Base-by-base conservation (phyloP, 2,113 vertebrate genomes). In the Hypanus sabinus region DNA sequence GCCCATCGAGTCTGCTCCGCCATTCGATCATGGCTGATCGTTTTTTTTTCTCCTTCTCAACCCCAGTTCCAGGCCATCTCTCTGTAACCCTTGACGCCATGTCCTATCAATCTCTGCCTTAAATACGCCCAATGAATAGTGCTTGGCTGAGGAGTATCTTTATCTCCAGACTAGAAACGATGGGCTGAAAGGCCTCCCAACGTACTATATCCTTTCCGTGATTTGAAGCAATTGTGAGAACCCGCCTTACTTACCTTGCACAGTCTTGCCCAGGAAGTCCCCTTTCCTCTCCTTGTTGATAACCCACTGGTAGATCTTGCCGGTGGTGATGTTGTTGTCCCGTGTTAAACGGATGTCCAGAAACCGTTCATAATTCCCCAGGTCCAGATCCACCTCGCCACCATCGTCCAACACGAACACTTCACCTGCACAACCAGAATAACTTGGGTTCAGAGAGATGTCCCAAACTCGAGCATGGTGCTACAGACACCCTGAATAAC, bases 241-340 rank as follows among this genome's bases (percentile, higher is more conserved):
- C 9, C 62, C 62, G 0, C 14, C 5, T 6, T 14, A 94, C 27
- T 96, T 96, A 99, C 99, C 99, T 97, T 99, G 99, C 27, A 99
- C 99, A 0, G 99, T 99, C 96, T 99, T 99, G 94, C 99, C 99
- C 88, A 99, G 96, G 95, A 99, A 99, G 95, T 99, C 98, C 83
- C 99, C 99, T 70, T 97, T 97, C 94, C 99, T 97, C 95, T 99
- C 99, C 96, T 99, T 99, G 96, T 98, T 99, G 95, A 99, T 99
- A 94, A 99, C 99, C 0, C 97, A 98, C 95, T 99, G 98, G 95
- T 99, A 99, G 95, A 99, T 99, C 95, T 99, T 99, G 46, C 99
- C 99, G 0, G 99, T 99, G n/a, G 99, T 99, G 95, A 99, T 96
- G 94, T 99, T 99, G 96, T 99, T 99, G 96, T 99, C 99, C 95